Evolutionary conservation across 2,888 invertebrate genomes (phyloP), one percentile per base, ranked within the genome.

Genomic region (Tanypteryx hageni): DNA sequence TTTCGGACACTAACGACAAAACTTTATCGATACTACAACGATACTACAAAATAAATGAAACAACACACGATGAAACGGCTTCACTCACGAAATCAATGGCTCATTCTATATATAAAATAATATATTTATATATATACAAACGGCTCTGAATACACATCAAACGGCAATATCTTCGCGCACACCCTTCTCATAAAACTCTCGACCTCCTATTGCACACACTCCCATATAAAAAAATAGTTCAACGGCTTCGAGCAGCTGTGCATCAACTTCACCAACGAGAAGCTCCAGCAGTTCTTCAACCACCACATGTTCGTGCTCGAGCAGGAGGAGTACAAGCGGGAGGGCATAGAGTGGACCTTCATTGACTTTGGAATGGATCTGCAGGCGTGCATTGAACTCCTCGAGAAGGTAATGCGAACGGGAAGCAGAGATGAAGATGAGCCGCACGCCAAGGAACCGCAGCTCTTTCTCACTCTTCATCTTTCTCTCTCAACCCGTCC

Each of bases 311-410:
- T 99, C 96, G 97, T 99, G 94, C 96, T 99, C 95, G 98, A 99
- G 96, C 98, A 99, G 96, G 98, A 99, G 95, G 98, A 99, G 95
- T 99, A 99, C 96, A 98, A 98, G 96, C 96, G 97, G 94, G 98
- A 99, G 96, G 98, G 98, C 94, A 98, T 99, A 95, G 96, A 96
- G 94, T 99, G 99, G 99, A 97, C 96, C 94, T 99, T 98, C 95
- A 98, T 99, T 95, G 98, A 99, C 96, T 99, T 99, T 95, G 98
- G 98, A 96, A 97, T 98, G 97, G 98, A 99, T 95, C 97, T 99
- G 94, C 98, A 98, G 96, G 96, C 97, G 94, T 98, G 98, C 95
- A 99, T 99, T 95, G 97, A 98, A 95, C 96, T 99, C 94, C 97
- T 98, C 95, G 98, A 98, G 96, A 98, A 98, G 98, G 98, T 98